These are phyloP conservation scores for Araneus ventricosus DNA, from an alignment of 1,140 invertebrate species.

Conservation along the genomic window DNA sequence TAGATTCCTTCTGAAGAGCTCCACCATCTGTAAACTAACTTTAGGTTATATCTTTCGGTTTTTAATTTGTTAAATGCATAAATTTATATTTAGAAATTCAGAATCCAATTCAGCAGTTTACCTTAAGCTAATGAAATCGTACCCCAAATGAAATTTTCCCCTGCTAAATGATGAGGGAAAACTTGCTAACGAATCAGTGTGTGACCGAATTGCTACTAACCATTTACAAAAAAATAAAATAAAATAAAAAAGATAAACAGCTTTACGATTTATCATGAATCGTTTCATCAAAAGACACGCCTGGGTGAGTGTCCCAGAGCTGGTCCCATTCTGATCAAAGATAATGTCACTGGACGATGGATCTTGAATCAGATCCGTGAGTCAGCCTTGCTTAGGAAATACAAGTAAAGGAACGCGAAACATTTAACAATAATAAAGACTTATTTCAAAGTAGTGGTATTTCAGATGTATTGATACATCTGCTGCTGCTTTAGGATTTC, in stretches of 20 bases:
- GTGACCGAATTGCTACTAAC: not conserved
- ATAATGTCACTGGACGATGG: not conserved
- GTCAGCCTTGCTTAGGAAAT: not conserved
- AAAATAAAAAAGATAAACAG: conserved; percentile 25
- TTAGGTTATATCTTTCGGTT: no score
- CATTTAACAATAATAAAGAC: not conserved
- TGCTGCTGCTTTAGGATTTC: not conserved
- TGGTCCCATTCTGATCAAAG: not conserved
- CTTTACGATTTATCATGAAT: conserved; percentile 28
- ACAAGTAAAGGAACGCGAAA: no score
- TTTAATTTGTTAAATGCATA: no score
- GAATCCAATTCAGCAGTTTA: no score
- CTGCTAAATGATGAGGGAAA: not conserved
- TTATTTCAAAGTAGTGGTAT: not conserved
- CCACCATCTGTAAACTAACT: no score
- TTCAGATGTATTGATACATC: not conserved
- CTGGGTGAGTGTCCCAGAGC: not conserved
- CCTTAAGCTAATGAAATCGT: no score
- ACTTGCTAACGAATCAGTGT: conserved; percentile 30
- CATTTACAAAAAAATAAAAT: not conserved
- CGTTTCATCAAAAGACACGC: not conserved
- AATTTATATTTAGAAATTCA: no score
- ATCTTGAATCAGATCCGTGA: not conserved
- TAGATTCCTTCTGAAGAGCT: no score
- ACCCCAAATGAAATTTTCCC: not conserved